Base-by-base conservation (phyloP, 2,113 vertebrate species). In the Periophthalmus modestus region DNA sequence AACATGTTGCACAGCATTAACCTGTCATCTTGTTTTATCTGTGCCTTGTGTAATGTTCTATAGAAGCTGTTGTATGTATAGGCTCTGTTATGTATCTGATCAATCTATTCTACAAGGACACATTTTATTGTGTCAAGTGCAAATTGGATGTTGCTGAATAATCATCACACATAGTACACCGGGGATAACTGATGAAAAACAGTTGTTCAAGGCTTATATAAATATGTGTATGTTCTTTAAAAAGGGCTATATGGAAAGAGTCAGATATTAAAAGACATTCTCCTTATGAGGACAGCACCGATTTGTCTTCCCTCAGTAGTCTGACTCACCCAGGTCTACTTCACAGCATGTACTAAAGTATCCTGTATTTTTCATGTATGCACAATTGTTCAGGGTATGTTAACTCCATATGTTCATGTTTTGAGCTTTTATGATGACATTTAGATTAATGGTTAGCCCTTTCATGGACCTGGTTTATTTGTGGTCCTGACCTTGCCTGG, bases 291-390 rank as follows among this genome's bases (percentile, higher is more conserved):
- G 75, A 69, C 71, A 33, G 57, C 62, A 54, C 28, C 14, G 39
- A 63, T 72, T 46, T 63, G 1, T 76, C 63, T 67, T 52, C 69
- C 63, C 73, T 65, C 57, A 52, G 28, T 67, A 5, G 13, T 65
- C 73, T 88, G 82, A 87, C 84, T 86, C 80, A 79, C 75, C 63
- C 50, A 15, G 54, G 63, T 24, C 71, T 52, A 28, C 69, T 23
- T 62, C 81, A 66, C 72, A 23, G 19, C 48, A 18, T 81, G 54
- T 47, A 43, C 39, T 43, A 39, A 74, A 73, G 61, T 54, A 72
- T 39, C 9, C 2, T 43, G 9, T 43, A 9, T 43, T 43, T 43
- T 43, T 10, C 48, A 52, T 18, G 19, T 19, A 6, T 19, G 6
- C 16, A 52, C 18, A 6, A 19, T 52, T 52, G 48, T 16, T 52